These are phyloP conservation scores for Eira barbara DNA, from an alignment of 2,113 vertebrate genomes.

Conservation along the genomic window DNA sequence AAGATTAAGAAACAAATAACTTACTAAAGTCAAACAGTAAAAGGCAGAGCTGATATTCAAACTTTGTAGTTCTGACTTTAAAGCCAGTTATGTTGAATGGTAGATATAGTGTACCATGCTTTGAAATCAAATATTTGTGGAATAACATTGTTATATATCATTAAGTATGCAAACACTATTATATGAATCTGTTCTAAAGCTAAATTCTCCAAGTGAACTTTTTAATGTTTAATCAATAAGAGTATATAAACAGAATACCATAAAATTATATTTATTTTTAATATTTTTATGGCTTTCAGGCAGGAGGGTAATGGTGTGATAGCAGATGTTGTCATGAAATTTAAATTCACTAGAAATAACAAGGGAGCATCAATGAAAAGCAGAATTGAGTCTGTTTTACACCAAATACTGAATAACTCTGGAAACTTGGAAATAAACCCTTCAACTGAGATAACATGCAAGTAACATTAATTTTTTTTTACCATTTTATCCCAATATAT, in stretches of 20 bases:
- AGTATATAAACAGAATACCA: not conserved
- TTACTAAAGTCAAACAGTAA: not conserved
- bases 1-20: not conserved
- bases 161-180: not conserved
- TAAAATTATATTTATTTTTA: not conserved
- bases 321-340: slow-evolving; percentile 71
- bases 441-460: slow-evolving; percentile 44
- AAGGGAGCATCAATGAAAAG: slow-evolving; percentile 46
- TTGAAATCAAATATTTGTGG: not conserved
- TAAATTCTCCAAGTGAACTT: not conserved
- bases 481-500: not conserved
- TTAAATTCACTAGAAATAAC: slow-evolving; percentile 48
- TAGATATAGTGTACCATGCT: not conserved
- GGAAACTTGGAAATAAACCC: slow-evolving; percentile 52
- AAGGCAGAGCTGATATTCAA: not conserved
- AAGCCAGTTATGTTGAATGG: not conserved
- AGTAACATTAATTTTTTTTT: slow-evolving; percentile 54
- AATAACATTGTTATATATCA: not conserved
- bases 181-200: not conserved
- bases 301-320: not conserved
- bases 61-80: not conserved
- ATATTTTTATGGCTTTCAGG: slow-evolving; percentile 55
- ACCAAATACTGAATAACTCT: not conserved
- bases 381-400: slow-evolving; percentile 55
- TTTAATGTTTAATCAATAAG: not conserved